Evolutionary conservation across 2,888 invertebrate species (phyloP), one percentile per base, ranked within the genome.

Genomic region (Aquatica leii): DNA sequence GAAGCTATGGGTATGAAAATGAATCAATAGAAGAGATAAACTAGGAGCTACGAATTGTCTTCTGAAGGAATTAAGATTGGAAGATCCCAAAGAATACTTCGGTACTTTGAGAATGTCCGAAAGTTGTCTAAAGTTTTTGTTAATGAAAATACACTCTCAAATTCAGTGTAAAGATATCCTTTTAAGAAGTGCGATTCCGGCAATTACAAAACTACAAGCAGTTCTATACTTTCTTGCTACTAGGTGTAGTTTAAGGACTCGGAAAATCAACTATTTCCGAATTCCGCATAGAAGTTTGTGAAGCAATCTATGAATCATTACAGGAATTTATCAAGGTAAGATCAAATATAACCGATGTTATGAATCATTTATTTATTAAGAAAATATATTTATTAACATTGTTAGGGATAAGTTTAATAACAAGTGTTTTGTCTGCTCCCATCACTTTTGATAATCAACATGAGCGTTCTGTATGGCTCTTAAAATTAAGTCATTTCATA

Each of bases 171-270:
- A 3, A 2, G 14, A 43, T 15, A 43, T 9, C 2, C 15, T 14
- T 15, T 43, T 43, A 8, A 43, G 17, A 66, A 57, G 51, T 60
- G 37, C 53, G 15, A 64, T 66, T 57, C 67, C 70, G 35, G 69
- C 70, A 67, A 67, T 59, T 14, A 51, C 53, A 52, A 60, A 60
- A 60, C 31, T 54, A 18, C 65, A 65, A 59, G 63, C 59, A 69
- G 65, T 65, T 59, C 63, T 67, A 46, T 70, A 70, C 56, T 70
- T 67, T 67, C 60, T 71, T 56, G 69, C 69, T 65, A 69, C 68
- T 65, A 68, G 66, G 61, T 64, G 67, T 65, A 69, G 68, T 67
- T 67, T 69, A 69, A 65, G 68, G 71, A 71, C 60, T 72, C 43
- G 57, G 65, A 69, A 70, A 70, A 66, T 68, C 67, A 70, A 68